Evolutionary conservation across 2,888 invertebrate genomes (phyloP).

Genomic region (Exocentrus adspersus): DNA sequence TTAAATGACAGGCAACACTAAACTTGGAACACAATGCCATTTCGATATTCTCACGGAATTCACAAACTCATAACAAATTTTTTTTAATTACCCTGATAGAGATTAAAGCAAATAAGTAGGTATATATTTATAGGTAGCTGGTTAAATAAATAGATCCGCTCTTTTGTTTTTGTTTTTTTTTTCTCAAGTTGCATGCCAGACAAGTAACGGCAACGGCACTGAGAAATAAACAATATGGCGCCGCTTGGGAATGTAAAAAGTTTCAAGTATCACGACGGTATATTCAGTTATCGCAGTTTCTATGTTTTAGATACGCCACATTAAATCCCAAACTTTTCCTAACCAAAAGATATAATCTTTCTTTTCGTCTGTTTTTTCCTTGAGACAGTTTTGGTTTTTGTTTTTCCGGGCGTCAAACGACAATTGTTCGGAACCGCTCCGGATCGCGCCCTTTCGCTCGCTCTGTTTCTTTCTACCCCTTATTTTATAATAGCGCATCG

Average conservation of each 20-base stretch:
- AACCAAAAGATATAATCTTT: conserved; percentile 52
- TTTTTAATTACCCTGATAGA: no score
- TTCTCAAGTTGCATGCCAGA: conserved; percentile 9
- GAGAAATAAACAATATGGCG: conserved; percentile 45
- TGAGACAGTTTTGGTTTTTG: conserved; percentile 51
- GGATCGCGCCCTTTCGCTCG: conserved; percentile 51
- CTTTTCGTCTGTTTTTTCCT: conserved; percentile 37
- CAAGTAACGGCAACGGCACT: conserved; percentile 2
- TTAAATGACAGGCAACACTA: conserved; percentile 17
- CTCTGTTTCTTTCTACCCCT: conserved; percentile 42
- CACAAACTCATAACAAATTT: conserved; percentile 1
- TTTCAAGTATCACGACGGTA: conserved; percentile 53
- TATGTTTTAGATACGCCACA: conserved; percentile 58
- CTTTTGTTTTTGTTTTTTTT: neutral
- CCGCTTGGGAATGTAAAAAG: conserved; percentile 45
- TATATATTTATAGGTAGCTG: no score
- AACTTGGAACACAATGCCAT: conserved; percentile 20
- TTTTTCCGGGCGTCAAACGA: conserved; percentile 54
- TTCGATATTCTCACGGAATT: conserved; percentile 9
- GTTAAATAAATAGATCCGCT: no score
- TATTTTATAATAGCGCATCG: conserved; percentile 34
- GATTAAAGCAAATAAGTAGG: no score
- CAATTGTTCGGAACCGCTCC: conserved; percentile 57
- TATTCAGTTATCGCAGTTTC: conserved; percentile 55
- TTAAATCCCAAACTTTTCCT: conserved; percentile 58